Percentiles rank a stretch among this genome's conserved stretches.
These are phyloP conservation scores for Drosophila macrospina DNA, from an alignment of 2,888 invertebrate species.

Conservation along the genomic window DNA sequence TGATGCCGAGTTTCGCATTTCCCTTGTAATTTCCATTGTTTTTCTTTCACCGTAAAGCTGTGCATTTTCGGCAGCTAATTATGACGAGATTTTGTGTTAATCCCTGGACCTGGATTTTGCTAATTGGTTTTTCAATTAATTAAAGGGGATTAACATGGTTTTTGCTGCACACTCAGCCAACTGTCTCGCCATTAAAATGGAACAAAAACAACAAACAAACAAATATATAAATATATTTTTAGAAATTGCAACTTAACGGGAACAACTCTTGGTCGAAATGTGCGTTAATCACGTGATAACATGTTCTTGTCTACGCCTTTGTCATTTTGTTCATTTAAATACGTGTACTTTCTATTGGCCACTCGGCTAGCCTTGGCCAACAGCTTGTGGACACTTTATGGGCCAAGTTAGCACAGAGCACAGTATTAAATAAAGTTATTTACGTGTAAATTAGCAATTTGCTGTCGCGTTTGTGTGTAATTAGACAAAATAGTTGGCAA, in stretches of 20 bases:
- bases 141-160: slow-evolving; percentile 52
- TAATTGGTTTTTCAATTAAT: slow-evolving; percentile 78
- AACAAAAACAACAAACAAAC: slow-evolving; percentile 3
- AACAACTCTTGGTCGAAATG: slow-evolving; percentile 57
- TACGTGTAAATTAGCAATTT: slow-evolving; percentile 69
- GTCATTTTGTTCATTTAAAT: slow-evolving; percentile 72
- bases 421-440: slow-evolving; percentile 46
- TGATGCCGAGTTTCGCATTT: slow-evolving; percentile 23
- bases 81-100: slow-evolving; percentile 77
- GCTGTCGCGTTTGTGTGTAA: slow-evolving; percentile 47
- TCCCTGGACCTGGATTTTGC: slow-evolving; percentile 55
- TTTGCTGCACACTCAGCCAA: slow-evolving; percentile 27
- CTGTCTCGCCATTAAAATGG: slow-evolving; percentile 18
- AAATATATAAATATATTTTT: slow-evolving; percentile 17
- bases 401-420: slow-evolving; percentile 22
- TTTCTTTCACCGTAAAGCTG: slow-evolving; percentile 30
- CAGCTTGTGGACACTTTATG: slow-evolving; percentile 14
- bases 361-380: slow-evolving; percentile 23
- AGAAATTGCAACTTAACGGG: slow-evolving; percentile 19
- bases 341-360: slow-evolving; percentile 59
- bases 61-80: slow-evolving; percentile 68
- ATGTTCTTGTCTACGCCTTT: slow-evolving; percentile 47
- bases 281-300: slow-evolving; percentile 73
- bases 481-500: slow-evolving; percentile 63
- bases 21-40: slow-evolving; percentile 53